A percentile compares a stretch with the other conserved stretches of the same genome.
phyloP scores from a whole-genome alignment of 2,888 invertebrate genomes.

The Crematogaster levior region DNA sequence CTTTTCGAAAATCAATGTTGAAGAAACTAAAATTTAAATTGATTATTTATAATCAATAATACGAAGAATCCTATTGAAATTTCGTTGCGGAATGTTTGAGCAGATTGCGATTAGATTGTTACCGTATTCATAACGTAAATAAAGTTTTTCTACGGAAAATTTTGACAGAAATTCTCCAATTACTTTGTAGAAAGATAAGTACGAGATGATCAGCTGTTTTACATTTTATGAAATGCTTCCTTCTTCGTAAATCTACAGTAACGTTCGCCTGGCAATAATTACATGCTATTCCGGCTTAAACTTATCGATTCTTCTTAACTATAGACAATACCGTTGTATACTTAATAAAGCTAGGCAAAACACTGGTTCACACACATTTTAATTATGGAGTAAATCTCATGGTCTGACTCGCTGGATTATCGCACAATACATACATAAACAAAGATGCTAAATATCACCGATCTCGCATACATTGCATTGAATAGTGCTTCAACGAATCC shows the following conservation, averaged over 20 bases:
- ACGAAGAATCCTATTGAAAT: not conserved
- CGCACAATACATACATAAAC: not conserved
- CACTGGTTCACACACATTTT: not conserved
- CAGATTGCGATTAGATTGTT: not conserved
- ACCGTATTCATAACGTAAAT: not conserved
- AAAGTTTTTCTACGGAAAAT: not conserved
- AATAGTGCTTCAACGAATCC: not conserved
- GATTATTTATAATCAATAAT: not conserved
- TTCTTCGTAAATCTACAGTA: constrained; percentile 43
- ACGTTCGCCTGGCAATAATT: constrained; percentile 42
- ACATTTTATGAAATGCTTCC: constrained; percentile 47
- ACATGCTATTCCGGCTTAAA: constrained; percentile 39
- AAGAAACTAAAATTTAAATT: not conserved
- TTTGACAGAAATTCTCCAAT: constrained; percentile 4
- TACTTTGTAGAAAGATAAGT: constrained; percentile 20
- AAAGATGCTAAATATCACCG: not conserved
- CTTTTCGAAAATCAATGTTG: not conserved
- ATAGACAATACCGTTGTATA: constrained; percentile 24
- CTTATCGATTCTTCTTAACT: constrained; percentile 26
- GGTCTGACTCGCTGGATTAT: not conserved
- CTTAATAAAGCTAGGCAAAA: constrained; percentile 36
- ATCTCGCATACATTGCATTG: not conserved
- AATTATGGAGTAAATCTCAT: not conserved
- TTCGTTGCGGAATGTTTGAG: not conserved
- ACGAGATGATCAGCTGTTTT: constrained; percentile 23